Base-by-base conservation (phyloP, 2,888 invertebrate genomes). In the Xestoiulus laeticollis region DNA sequence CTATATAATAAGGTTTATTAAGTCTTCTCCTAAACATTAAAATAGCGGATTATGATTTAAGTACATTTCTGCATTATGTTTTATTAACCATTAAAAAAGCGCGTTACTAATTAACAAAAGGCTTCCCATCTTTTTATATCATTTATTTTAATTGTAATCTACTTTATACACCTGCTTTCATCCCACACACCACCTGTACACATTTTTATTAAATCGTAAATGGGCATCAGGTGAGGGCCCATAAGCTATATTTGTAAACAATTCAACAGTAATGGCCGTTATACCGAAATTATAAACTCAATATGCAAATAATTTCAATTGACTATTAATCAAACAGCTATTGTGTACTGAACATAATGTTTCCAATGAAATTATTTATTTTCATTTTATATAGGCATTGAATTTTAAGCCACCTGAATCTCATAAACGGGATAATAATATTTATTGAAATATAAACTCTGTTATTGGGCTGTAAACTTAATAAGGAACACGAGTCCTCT, bases 321-420 rank as follows among this genome's bases (percentile, higher is more conserved):
- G 78, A n/a, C 78, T 10, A 78, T 78, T 78, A 78, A 78, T 78
- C 78, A 78, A 78, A 30, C 78, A 12, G 6, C 6, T 78, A 78
- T 78, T 78, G 78, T 78, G 78, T 16, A 26, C 1, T 10, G 26
- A 30, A 14, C 14, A 78, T 78, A 78, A 68, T 68, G 59, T 10
- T 22, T 59, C 22, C 59, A 68, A 68, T 22, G 59, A 30, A 30
- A 30, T 78, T 78, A 30, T 78, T 78, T 78, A 78, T 26, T 78
- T 78, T 78, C 68, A 22, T 78, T 78, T 78, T 78, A 78, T 78
- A 78, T 78, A 30, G 78, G 78, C 78, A 78, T 78, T 78, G 78
- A 78, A 78, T 78, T 78, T 78, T 78, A 78, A 78, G 78, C 78
- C 78, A 78, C 78, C 78, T 78, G 78, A 78, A 78, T 78, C 78